Evolutionary conservation across 1,140 invertebrate genomes (phyloP).

Genomic region (Myzus persicae): DNA sequence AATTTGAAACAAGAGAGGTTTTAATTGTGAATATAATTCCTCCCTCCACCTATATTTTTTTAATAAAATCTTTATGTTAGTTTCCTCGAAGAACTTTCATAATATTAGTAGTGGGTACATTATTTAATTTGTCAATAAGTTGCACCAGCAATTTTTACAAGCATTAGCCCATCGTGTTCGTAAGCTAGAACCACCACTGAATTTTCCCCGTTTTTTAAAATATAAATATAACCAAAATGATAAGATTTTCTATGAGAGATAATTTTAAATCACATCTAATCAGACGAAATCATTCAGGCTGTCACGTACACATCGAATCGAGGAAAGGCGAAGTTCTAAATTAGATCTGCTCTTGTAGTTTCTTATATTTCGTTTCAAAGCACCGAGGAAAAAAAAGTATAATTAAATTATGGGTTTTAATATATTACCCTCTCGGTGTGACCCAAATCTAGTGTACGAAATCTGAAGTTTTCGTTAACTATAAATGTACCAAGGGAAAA

Average conservation of each 20-base stretch:
- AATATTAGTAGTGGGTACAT: no score
- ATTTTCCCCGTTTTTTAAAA: neutral
- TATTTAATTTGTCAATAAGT: no score
- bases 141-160: no score
- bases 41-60: no score
- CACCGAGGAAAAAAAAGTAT: neutral
- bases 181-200: no score
- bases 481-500: neutral
- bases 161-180: no score
- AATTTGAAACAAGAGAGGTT: no score
- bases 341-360: neutral
- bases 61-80: no score
- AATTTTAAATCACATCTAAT: slow-evolving; percentile 19
- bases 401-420: neutral
- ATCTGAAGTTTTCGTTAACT: neutral
- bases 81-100: no score
- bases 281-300: neutral
- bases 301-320: neutral
- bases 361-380: neutral
- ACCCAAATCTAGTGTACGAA: neutral
- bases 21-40: no score
- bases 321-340: neutral
- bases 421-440: neutral
- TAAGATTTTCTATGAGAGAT: neutral
- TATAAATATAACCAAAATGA: neutral